These are phyloP conservation scores for Solea solea DNA, from an alignment of 2,113 vertebrate genomes.

Conservation along the genomic window DNA sequence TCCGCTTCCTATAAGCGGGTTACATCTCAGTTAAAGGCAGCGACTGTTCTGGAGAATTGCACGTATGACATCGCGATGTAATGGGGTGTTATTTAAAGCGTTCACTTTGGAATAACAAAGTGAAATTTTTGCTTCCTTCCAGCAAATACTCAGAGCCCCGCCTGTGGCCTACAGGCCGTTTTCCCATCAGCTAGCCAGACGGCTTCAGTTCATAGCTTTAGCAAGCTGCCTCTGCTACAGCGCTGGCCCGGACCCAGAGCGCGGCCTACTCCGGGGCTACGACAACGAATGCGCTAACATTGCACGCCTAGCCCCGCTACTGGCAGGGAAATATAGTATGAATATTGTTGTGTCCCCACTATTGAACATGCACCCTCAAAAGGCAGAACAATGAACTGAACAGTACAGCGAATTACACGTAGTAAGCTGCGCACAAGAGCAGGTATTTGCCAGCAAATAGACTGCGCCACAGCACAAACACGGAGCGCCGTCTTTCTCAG, in stretches of 20 bases:
- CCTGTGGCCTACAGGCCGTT: conserved; percentile 61
- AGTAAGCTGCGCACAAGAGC: conserved; percentile 62
- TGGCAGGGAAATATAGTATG: accelerated
- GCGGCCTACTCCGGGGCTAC: conserved; percentile 35
- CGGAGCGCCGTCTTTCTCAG: conserved; percentile 49
- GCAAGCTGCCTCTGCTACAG: conserved; percentile 35
- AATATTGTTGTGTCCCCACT: background rate
- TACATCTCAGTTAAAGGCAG: too few species aligned
- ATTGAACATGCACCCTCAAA: background rate
- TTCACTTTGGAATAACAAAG: background rate
- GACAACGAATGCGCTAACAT: background rate
- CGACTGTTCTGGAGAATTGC: background rate
- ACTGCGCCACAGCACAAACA: conserved; percentile 65
- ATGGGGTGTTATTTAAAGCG: background rate
- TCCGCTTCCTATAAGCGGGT: background rate
- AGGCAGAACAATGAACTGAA: background rate
- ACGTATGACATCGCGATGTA: accelerated
- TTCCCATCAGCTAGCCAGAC: conserved; percentile 52
- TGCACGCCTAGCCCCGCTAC: accelerated
- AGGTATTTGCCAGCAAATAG: conserved; percentile 68
- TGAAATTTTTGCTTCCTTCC: conserved; percentile 5
- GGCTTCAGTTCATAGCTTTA: conserved; percentile 6
- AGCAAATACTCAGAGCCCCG: conserved; percentile 55
- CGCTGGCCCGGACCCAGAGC: conserved; percentile 55
- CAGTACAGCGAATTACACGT: conserved; percentile 1